phyloP scores from a whole-genome alignment of 2,797 vertebrate genomes.

The Schizopygopsis pylzovi region DNA sequence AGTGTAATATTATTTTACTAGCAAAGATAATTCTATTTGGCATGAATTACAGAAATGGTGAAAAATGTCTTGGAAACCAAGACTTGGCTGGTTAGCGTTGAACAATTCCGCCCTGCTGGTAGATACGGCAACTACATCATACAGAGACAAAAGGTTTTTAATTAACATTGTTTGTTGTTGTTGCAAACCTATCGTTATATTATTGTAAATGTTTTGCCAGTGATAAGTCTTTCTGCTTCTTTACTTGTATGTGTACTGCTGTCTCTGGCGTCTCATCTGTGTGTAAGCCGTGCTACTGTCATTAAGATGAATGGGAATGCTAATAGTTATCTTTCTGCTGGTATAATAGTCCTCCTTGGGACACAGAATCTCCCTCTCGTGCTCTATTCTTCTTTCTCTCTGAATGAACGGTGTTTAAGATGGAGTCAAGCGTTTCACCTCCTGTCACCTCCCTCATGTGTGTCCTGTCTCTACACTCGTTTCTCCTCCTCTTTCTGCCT shows the following conservation, averaged over 20 bases:
- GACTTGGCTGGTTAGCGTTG: background rate
- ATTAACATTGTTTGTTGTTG: background rate
- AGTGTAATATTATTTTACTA: background rate
- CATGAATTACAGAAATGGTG: background rate
- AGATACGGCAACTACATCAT: background rate
- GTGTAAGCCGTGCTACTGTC: background rate
- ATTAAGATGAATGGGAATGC: conserved; percentile 15
- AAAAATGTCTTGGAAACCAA: background rate
- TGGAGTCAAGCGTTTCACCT: conserved; percentile 29
- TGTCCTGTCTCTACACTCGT: background rate
- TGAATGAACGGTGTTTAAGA: conserved; percentile 24
- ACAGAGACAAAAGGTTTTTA: background rate
- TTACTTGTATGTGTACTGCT: background rate
- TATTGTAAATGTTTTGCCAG: background rate
- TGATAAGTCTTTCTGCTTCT: background rate
- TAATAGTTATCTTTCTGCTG: background rate
- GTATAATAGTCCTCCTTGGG: background rate
- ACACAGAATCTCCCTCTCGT: background rate
- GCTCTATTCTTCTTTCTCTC: conserved; percentile 42
- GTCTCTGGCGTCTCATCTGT: background rate
- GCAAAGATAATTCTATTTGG: background rate
- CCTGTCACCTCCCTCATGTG: conserved; percentile 19
- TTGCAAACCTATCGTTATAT: background rate
- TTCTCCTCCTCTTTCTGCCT: background rate
- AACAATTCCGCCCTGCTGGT: background rate